These are phyloP conservation scores for Pammene fasciana DNA, from an alignment of 2,888 invertebrate genomes.

Conservation along the genomic window DNA sequence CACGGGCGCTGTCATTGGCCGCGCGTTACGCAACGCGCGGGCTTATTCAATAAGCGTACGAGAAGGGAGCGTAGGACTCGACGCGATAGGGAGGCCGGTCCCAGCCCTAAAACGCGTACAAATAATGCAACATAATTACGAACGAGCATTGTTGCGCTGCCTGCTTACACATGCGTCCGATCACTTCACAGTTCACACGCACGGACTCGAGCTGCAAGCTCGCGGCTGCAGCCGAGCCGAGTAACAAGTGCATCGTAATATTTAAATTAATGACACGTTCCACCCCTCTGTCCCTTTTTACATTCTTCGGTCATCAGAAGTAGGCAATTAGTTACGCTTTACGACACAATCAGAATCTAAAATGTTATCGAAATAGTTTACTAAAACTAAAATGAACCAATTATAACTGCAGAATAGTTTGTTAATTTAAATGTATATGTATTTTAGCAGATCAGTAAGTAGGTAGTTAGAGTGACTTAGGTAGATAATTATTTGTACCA, in stretches of 20 bases:
- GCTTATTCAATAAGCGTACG: slow-evolving; percentile 74
- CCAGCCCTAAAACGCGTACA: slow-evolving; percentile 72
- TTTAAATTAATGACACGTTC: slow-evolving; percentile 57
- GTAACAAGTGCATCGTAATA: slow-evolving; percentile 65
- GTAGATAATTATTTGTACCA: too few relatives aligned
- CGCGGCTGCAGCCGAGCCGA: slow-evolving; percentile 40
- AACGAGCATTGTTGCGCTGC: slow-evolving; percentile 42
- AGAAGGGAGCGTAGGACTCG: slow-evolving; percentile 76
- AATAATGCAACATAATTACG: slow-evolving; percentile 76
- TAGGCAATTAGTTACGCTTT: slow-evolving; percentile 35
- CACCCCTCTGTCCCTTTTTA: slow-evolving; percentile 39
- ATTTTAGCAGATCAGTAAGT: too few relatives aligned
- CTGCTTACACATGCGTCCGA: slow-evolving; percentile 57
- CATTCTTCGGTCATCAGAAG: slow-evolving; percentile 35
- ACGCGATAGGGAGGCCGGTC: slow-evolving; percentile 71
- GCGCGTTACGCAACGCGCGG: slow-evolving; percentile 78
- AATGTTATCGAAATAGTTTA: neutral
- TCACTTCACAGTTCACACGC: slow-evolving; percentile 53
- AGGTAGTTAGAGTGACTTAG: too few relatives aligned
- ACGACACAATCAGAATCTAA: slow-evolving; percentile 18
- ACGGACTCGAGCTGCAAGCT: slow-evolving; percentile 45
- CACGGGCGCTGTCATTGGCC: slow-evolving; percentile 80
- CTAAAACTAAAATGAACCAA: too few relatives aligned
- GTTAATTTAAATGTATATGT: too few relatives aligned
- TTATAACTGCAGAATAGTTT: too few relatives aligned